Evolutionary conservation across 2,797 vertebrate genomes (phyloP).

Genomic region (Diplodus sargus): DNA sequence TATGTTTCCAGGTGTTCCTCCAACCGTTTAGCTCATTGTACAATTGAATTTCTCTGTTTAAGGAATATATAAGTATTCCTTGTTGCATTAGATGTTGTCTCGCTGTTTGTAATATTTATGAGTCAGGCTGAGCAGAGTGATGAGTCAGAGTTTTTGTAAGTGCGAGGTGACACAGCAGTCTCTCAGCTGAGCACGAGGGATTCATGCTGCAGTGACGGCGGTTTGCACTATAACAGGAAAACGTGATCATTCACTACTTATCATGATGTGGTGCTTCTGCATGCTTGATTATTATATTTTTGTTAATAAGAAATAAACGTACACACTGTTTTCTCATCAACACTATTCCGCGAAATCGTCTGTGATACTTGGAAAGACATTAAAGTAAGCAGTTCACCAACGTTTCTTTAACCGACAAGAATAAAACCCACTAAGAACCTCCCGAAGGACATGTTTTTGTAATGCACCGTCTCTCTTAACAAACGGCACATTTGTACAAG

Average conservation of each 20-base stretch:
- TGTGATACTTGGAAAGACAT: background rate
- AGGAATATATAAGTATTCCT: slow-evolving; percentile 9
- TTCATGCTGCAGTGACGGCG: slow-evolving; percentile 21
- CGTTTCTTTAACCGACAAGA: background rate
- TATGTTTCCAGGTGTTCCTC: background rate
- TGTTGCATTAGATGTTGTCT: background rate
- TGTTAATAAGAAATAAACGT: background rate
- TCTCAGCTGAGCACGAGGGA: slow-evolving; percentile 29
- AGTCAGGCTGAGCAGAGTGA: slow-evolving; percentile 47
- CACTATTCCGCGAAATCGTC: background rate
- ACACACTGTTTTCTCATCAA: background rate
- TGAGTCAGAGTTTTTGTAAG: slow-evolving; percentile 58
- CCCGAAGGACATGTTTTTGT: background rate
- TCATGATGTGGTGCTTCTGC: background rate
- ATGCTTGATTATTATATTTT: background rate
- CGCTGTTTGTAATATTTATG: slow-evolving; percentile 53
- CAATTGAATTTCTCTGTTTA: background rate
- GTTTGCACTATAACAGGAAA: background rate
- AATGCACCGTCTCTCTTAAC: background rate
- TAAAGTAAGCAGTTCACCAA: too few species aligned
- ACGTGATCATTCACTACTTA: background rate
- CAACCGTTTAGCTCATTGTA: background rate
- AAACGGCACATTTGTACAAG: slow-evolving; percentile 21
- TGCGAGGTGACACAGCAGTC: slow-evolving; percentile 54
- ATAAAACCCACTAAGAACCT: background rate